Conservation (phyloP, 2,113 vertebrate genomes). For the Acrocephalus kingi region DNA sequence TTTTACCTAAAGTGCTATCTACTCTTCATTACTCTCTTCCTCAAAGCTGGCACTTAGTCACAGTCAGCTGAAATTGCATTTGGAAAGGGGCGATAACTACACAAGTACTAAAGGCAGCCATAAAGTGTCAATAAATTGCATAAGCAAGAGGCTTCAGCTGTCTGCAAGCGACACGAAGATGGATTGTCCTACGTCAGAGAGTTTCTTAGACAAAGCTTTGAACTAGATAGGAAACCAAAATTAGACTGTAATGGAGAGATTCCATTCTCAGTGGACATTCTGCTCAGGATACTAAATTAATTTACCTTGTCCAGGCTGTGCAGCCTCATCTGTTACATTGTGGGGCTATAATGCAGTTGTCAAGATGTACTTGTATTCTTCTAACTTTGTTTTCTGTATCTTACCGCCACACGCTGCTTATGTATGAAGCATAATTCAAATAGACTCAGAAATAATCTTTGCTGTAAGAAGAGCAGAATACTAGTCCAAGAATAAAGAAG, state of each 20-base stretch:
- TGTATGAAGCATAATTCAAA: conserved; percentile 47
- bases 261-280: conserved; percentile 69
- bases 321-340: conserved; percentile 73
- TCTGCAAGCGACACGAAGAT: conserved; percentile 75
- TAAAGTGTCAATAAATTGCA: conserved; percentile 78
- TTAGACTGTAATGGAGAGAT: conserved; percentile 76
- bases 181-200: conserved; percentile 72
- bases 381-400: conserved; percentile 59
- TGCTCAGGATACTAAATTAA: conserved; percentile 73
- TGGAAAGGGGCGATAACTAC: conserved; percentile 77
- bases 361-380: conserved; percentile 65
- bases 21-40: conserved; percentile 59
- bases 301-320: conserved; percentile 68
- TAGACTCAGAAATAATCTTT: conserved; percentile 15
- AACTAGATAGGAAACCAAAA: conserved; percentile 75
- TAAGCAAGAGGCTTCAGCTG: conserved; percentile 73
- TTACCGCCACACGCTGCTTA: conserved; percentile 22
- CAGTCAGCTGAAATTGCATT: conserved; percentile 75
- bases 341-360: conserved; percentile 70
- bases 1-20: conserved; percentile 60
- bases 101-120: conserved; percentile 73
- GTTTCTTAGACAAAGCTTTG: conserved; percentile 76
- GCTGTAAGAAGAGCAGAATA: not conserved
- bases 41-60: conserved; percentile 71
- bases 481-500: not conserved